These are phyloP conservation scores for Trichomycterus rosablanca DNA, from an alignment of 2,113 vertebrate genomes.

Conservation along the genomic window DNA sequence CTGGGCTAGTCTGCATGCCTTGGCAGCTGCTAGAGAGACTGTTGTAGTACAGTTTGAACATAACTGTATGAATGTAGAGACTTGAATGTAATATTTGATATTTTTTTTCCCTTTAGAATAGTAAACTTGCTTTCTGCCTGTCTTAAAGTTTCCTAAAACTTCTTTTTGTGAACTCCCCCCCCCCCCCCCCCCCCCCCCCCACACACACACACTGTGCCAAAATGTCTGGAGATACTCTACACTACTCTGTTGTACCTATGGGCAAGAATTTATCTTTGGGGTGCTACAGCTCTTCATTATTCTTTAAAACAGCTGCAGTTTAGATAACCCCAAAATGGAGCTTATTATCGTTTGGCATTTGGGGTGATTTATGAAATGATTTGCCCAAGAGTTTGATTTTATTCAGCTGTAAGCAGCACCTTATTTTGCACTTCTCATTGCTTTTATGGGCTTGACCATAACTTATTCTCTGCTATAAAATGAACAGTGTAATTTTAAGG, in stretches of 20 bases:
- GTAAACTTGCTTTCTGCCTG: not conserved
- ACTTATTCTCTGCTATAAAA: not conserved
- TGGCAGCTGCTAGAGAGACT: conserved; percentile 9
- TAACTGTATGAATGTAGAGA: conserved; percentile 8
- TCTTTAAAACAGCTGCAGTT: conserved; percentile 10
- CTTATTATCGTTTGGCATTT: not conserved
- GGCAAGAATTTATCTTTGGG: not conserved
- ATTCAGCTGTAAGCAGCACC: not conserved
- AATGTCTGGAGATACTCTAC: not conserved
- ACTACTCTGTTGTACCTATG: not conserved
- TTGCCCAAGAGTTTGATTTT: not conserved
- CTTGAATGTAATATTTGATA: too few relatives aligned
- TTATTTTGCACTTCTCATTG: too few relatives aligned
- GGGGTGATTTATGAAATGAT: conserved; percentile 7
- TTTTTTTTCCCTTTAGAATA: too few relatives aligned
- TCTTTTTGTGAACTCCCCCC: conserved; percentile 4
- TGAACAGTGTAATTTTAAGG: too few relatives aligned
- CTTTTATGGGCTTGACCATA: not conserved
- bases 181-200: too few relatives aligned
- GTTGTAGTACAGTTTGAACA: not conserved
- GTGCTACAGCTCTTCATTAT: conserved; percentile 20
- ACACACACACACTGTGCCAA: not conserved
- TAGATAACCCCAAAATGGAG: conserved; percentile 3
- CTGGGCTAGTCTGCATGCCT: conserved; percentile 14
- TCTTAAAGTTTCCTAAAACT: not conserved